Percentiles rank a stretch among this genome's conserved stretches.
phyloP scores from a whole-genome alignment of 1,140 invertebrate genomes.

The Drosophila paulistorum region DNA sequence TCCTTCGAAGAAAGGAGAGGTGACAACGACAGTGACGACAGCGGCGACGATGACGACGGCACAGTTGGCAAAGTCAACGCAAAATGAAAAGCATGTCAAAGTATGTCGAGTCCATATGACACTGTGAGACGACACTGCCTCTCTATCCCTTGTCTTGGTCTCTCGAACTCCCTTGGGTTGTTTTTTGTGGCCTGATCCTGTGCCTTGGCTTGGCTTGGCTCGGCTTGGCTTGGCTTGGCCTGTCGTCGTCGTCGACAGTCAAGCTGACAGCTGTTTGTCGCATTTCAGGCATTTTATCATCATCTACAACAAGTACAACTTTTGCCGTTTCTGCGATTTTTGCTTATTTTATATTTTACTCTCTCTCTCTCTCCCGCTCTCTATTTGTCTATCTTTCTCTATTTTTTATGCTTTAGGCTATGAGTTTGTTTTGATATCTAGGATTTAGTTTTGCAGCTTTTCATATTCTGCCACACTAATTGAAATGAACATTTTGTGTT shows the following conservation, averaged over 20 bases:
- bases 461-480: slow-evolving; percentile 51
- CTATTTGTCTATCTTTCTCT: not conserved
- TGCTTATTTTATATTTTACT: slow-evolving; percentile 6
- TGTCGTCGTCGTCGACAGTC: slow-evolving; percentile 55
- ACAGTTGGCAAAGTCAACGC: slow-evolving; percentile 58
- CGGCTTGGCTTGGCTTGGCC: slow-evolving; percentile 9
- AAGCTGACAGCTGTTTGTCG: slow-evolving; percentile 76
- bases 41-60: slow-evolving; percentile 27
- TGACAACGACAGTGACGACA: slow-evolving; percentile 12
- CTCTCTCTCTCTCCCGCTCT: not conserved
- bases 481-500: slow-evolving; percentile 73
- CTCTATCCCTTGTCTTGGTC: not conserved
- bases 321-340: slow-evolving; percentile 28
- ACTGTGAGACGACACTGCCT: slow-evolving; percentile 39
- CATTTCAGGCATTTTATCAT: slow-evolving; percentile 75
- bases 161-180: slow-evolving; percentile 20
- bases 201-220: not conserved
- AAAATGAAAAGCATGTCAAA: slow-evolving; percentile 68
- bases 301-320: slow-evolving; percentile 40
- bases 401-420: not conserved
- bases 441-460: slow-evolving; percentile 62
- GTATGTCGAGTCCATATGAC: slow-evolving; percentile 72
- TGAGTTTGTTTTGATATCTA: slow-evolving; percentile 58
- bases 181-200: slow-evolving; percentile 39
- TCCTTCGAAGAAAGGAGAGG: slow-evolving; percentile 20